Conservation (phyloP, 35 echinoderm and acorn worm genomes). For the Patiria miniata region DNA sequence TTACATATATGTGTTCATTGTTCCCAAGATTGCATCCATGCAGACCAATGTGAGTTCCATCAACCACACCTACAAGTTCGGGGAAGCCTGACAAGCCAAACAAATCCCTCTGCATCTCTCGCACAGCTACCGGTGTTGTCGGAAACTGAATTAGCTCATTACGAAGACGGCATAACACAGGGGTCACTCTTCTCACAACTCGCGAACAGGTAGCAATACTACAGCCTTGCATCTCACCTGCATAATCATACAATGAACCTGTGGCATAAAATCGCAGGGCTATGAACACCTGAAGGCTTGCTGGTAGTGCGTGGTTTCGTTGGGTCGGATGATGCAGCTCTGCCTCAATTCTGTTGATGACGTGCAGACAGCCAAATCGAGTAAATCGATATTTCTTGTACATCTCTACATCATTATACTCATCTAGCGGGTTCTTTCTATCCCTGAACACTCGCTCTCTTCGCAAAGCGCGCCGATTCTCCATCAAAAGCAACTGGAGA, state of each 20-base stretch:
- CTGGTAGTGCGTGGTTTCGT: conserved; percentile 36
- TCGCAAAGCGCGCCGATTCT: conserved; percentile 25
- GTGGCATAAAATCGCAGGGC: conserved; percentile 57
- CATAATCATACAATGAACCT: conserved; percentile 23
- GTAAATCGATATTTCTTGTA: conserved; percentile 61
- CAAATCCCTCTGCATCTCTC: conserved; percentile 40
- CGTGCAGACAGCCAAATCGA: conserved; percentile 35
- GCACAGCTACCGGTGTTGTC: conserved; percentile 1
- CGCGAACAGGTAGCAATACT: conserved; percentile 54
- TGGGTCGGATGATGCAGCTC: conserved; percentile 54
- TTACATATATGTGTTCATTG: conserved; percentile 48
- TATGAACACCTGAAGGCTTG: conserved; percentile 65
- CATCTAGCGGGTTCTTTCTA: conserved; percentile 50
- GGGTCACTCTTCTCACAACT: conserved; percentile 49
- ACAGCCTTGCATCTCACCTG: conserved; percentile 34
- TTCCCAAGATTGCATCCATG: conserved; percentile 52
- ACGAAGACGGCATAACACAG: conserved; percentile 27
- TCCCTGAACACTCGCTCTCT: conserved; percentile 58
- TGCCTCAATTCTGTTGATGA: conserved; percentile 37
- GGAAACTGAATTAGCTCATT: conserved; percentile 65
- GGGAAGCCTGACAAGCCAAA: conserved; percentile 51
- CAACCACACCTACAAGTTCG: conserved; percentile 35
- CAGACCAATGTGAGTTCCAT: conserved; percentile 60
- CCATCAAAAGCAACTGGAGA: too few species aligned
- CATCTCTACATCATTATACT: conserved; percentile 55